Percentiles rank a stretch among this genome's conserved stretches.
Evolutionary conservation across 2,797 vertebrate species (phyloP).

Genomic region (Protosalanx chinensis): DNA sequence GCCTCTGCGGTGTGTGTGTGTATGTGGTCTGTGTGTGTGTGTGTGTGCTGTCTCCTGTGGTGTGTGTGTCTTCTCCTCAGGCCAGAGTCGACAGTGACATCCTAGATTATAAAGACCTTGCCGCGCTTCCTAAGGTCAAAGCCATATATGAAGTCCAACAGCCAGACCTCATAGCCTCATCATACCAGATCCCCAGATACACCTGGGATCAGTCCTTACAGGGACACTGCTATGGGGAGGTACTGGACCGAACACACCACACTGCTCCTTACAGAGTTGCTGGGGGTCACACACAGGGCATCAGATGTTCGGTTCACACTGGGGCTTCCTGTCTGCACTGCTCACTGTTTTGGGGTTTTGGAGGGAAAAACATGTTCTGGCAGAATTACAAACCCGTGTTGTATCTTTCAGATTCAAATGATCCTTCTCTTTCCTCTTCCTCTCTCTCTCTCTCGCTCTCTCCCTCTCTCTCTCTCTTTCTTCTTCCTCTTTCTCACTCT

Average conservation of each 20-base stretch:
- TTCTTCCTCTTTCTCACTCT: too few relatives aligned
- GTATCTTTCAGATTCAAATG: conserved; percentile 2
- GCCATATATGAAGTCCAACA: conserved; percentile 98
- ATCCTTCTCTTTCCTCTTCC: conserved; percentile 12
- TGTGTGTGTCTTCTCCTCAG: conserved; percentile 82
- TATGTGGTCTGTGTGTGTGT: conserved; percentile 55
- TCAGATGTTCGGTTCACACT: neutral
- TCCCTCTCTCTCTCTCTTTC: too few relatives aligned
- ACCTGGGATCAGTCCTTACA: conserved; percentile 91
- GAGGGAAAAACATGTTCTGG: too few relatives aligned
- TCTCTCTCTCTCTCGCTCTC: neutral
- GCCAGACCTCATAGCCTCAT: conserved; percentile 90
- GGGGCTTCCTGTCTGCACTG: neutral
- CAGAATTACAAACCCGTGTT: neutral
- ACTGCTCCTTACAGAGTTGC: too few relatives aligned
- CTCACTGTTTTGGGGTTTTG: too few relatives aligned
- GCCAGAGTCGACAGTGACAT: conserved; percentile 98
- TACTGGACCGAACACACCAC: conserved; percentile 58
- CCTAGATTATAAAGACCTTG: conserved; percentile 99
- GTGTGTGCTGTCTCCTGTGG: conserved; percentile 17
- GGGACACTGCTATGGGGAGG: conserved; percentile 94
- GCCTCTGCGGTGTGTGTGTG: conserved; percentile 25
- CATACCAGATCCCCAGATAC: conserved; percentile 92
- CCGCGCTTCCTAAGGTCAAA: conserved; percentile 98
- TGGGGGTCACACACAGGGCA: neutral